Evolutionary conservation across 2,888 invertebrate species (phyloP), one percentile per base, ranked within the genome.

Genomic region (Emmelina monodactyla): DNA sequence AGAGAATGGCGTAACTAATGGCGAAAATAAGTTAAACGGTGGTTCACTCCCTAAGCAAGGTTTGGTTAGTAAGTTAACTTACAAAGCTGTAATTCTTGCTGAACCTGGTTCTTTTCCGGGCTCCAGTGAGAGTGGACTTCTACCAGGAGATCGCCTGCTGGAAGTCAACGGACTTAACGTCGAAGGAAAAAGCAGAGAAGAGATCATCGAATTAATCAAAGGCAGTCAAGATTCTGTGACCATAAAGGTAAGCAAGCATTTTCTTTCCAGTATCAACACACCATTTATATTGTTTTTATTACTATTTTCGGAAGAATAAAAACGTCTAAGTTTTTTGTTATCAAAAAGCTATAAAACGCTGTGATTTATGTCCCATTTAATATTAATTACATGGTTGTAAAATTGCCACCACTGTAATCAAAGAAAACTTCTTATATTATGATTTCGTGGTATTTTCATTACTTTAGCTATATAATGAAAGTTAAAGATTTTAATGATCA

Each of bases 131-230:
- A 93, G 92, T 5, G 94, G 95, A 3, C 81, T 97, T 14, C 78
- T 97, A 38, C 97, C 97, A n/a, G 97, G 97, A 3, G 97, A 97
- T 71, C 85, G 93, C 50, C 83, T 97, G 16, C 78, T 97, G 47
- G 94, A 94, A 81, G 94, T 97, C 19, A 96, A 97, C 59, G 90
- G 89, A 15, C 84, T 88, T 15, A 85, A 88, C 42, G 95, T 97
- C 0, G 92, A 92, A 59, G 91, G 89, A 36, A 87, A 90, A 57
- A 87, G 88, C 33, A 84, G 97, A 35, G 96, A 97, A 63, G 91
- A 94, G 54, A 91, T 97, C 44, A 95, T 96, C 49, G 95, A 96
- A 62, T 85, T 97, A 60, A 96, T 97, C 51, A 89, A 92, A 54
- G 87, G 91, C 42, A 93, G 91, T 44, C 88, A 89, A 36, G 90